Percentiles rank a stretch among this genome's conserved stretches.
Conservation (phyloP, 2,888 invertebrate species). For the Synanthedon vespiformis region DNA sequence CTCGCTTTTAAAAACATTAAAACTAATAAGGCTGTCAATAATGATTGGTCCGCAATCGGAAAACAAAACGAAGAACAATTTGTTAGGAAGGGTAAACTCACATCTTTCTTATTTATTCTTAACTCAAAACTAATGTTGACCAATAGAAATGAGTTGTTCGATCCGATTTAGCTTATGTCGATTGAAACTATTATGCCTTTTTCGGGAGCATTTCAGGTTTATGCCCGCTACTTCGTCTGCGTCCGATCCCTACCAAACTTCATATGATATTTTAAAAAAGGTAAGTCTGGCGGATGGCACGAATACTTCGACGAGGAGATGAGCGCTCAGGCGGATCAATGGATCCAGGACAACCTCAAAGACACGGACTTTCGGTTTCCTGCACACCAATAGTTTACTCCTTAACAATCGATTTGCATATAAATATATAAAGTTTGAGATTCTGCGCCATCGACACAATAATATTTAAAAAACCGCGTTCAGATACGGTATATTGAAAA, state of each 20-base stretch:
- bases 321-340: slow-evolving; percentile 73
- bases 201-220: neutral
- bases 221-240: too few species aligned
- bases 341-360: slow-evolving; percentile 75
- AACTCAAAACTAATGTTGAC: neutral
- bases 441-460: too few species aligned
- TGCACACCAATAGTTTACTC: neutral
- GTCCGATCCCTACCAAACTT: too few species aligned
- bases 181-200: too few species aligned
- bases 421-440: too few species aligned
- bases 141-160: neutral
- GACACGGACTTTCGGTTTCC: slow-evolving; percentile 74
- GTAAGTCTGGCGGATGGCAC: slow-evolving; percentile 77
- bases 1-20: slow-evolving; percentile 86
- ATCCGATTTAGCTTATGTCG: neutral
- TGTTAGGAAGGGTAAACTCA: slow-evolving; percentile 65
- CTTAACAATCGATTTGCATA: too few species aligned
- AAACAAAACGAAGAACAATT: slow-evolving; percentile 74
- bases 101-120: neutral
- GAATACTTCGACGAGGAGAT: slow-evolving; percentile 78
- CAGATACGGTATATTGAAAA: neutral
- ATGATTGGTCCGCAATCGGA: slow-evolving; percentile 73
- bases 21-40: slow-evolving; percentile 83
- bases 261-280: slow-evolving; percentile 39
- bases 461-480: too few species aligned